These are phyloP conservation scores for Kradibia gibbosae DNA, from an alignment of 1,140 invertebrate species.

Conservation along the genomic window DNA sequence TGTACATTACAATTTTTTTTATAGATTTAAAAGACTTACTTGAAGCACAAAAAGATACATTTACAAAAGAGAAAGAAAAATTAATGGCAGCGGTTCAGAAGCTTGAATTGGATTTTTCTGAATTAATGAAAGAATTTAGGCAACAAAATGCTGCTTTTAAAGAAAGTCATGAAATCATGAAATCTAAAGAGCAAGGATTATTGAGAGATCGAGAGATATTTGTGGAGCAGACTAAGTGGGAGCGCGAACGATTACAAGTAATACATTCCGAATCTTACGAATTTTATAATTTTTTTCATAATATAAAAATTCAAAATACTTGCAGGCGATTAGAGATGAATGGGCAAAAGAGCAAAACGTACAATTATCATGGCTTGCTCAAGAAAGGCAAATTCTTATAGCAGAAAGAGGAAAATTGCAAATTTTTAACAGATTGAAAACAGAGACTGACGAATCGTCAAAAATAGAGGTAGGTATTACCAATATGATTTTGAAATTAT, in stretches of 20 bases:
- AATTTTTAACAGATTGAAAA: constrained; percentile 61
- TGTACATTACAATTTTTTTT: constrained; percentile 24
- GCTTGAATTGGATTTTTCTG: constrained; percentile 56
- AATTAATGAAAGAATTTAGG: constrained; percentile 60
- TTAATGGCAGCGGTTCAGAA: constrained; percentile 59
- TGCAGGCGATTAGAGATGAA: constrained; percentile 62
- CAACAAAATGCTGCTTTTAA: constrained; percentile 58
- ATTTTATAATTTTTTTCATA: neutral
- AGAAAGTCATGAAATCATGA: constrained; percentile 60
- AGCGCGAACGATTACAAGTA: constrained; percentile 64
- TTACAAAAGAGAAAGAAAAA: constrained; percentile 60
- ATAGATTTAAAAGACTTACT: constrained; percentile 61
- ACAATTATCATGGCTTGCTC: constrained; percentile 58
- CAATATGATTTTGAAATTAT: neutral
- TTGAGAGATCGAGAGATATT: constrained; percentile 64
- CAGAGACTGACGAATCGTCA: constrained; percentile 56
- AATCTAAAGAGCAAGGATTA: constrained; percentile 58
- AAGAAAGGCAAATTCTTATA: constrained; percentile 62
- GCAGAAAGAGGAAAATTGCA: constrained; percentile 63
- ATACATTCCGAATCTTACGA: neutral
- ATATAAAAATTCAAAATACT: neutral
- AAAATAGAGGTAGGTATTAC: constrained; percentile 61
- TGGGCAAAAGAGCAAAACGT: constrained; percentile 66
- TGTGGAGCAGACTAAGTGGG: constrained; percentile 65
- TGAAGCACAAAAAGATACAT: constrained; percentile 57